phyloP scores from a whole-genome alignment of 2,797 vertebrate species.

The Helarctos malayanus region DNA sequence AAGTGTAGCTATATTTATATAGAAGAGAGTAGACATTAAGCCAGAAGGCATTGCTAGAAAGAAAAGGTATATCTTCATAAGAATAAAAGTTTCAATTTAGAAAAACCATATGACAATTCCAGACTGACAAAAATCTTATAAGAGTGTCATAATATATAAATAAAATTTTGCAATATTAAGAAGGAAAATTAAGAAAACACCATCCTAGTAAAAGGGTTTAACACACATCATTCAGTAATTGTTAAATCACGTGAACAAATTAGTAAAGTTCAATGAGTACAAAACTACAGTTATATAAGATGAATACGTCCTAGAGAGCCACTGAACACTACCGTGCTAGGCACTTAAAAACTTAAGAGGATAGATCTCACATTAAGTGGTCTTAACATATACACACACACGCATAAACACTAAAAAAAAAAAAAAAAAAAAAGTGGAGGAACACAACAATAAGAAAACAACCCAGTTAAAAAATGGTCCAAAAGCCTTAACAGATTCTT shows the following conservation, averaged over 20 bases:
- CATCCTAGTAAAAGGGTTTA: constrained; percentile 6
- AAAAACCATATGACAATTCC: neutral
- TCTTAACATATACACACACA: neutral
- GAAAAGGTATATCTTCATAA: neutral
- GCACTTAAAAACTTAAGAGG: neutral
- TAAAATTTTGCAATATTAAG: constrained; percentile 21
- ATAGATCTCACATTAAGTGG: neutral
- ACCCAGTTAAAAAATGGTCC: neutral
- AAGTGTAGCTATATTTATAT: neutral
- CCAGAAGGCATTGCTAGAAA: neutral
- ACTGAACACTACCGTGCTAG: neutral
- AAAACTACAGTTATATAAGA: neutral
- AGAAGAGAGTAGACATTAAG: neutral
- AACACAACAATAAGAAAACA: neutral
- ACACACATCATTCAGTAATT: neutral
- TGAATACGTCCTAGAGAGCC: neutral
- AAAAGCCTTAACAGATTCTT: neutral
- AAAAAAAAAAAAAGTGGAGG: too few species aligned
- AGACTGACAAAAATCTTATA: neutral
- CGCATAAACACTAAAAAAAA: neutral
- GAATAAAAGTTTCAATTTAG: constrained; percentile 27
- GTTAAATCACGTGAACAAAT: constrained; percentile 24
- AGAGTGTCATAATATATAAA: neutral
- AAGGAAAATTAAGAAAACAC: neutral
- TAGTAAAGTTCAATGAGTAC: neutral